These are phyloP conservation scores for Ceryle rudis DNA, from an alignment of 2,797 vertebrate genomes.

Conservation along the genomic window DNA sequence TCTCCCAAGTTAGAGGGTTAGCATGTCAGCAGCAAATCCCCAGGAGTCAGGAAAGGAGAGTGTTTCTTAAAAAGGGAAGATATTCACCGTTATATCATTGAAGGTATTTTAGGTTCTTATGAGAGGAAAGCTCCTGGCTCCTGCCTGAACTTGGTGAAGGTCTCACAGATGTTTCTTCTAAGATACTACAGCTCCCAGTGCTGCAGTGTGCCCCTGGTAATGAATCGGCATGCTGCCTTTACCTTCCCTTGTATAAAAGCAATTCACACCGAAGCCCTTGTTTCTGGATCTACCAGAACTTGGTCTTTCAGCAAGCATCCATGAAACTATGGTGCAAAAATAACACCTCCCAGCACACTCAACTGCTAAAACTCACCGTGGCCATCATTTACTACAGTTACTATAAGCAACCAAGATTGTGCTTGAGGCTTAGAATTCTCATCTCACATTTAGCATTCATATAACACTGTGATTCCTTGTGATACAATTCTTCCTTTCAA, in stretches of 20 bases:
- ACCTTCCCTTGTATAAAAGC: background rate
- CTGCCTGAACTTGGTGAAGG: background rate
- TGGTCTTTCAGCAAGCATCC: background rate
- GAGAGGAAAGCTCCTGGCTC: background rate
- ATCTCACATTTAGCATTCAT: background rate
- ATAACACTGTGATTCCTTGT: background rate
- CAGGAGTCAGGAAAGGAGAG: background rate
- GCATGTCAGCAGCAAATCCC: background rate
- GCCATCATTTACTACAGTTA: background rate
- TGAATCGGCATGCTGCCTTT: background rate
- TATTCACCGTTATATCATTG: background rate
- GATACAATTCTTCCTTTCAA: background rate
- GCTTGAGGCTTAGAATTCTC: background rate
- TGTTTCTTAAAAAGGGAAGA: background rate
- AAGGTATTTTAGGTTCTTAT: background rate
- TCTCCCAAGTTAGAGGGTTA: background rate
- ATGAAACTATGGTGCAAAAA: background rate
- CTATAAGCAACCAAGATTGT: background rate
- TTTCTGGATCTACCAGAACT: background rate
- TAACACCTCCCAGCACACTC: background rate
- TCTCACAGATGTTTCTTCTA: background rate
- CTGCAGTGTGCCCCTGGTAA: background rate
- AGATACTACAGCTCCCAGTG: background rate
- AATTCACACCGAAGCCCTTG: accelerated
- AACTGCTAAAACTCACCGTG: background rate